phyloP scores from a whole-genome alignment of 2,113 vertebrate genomes.

The Python bivittatus region DNA sequence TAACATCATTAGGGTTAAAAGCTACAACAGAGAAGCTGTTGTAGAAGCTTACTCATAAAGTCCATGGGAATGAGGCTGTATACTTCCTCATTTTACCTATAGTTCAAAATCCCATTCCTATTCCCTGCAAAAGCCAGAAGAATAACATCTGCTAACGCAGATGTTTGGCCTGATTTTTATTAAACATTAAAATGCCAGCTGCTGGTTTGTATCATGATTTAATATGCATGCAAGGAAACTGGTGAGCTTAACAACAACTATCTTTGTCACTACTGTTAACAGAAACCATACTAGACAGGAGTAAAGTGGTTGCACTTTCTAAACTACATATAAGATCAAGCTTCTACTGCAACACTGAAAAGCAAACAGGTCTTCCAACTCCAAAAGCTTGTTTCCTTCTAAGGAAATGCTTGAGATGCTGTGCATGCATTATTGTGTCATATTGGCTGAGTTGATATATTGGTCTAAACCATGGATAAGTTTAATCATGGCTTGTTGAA shows the following conservation, averaged over 20 bases:
- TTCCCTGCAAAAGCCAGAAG: background rate
- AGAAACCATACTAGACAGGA: slow-evolving; percentile 50
- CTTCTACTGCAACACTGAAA: rapidly evolving
- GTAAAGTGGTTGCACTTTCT: background rate
- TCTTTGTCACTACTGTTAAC: slow-evolving; percentile 51
- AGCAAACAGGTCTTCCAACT: background rate
- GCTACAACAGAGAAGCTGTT: background rate
- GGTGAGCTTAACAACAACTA: slow-evolving; percentile 21
- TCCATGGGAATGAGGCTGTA: background rate
- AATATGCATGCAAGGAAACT: slow-evolving; percentile 42
- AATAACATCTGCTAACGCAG: slow-evolving; percentile 4
- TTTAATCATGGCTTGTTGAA: too few species aligned
- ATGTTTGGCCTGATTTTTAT: slow-evolving; percentile 34
- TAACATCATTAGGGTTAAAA: too few species aligned
- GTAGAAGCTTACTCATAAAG: background rate
- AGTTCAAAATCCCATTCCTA: background rate
- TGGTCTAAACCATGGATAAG: too few species aligned
- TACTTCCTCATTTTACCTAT: background rate
- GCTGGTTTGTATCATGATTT: slow-evolving; percentile 42
- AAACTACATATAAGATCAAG: slow-evolving; percentile 1
- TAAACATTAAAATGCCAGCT: slow-evolving; percentile 31
- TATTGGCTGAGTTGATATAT: too few species aligned
- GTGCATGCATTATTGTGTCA: too few species aligned
- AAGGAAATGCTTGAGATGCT: too few species aligned
- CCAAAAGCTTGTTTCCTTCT: too few species aligned